Conservation (phyloP, 2,113 vertebrate genomes). For the Rissa tridactyla region DNA sequence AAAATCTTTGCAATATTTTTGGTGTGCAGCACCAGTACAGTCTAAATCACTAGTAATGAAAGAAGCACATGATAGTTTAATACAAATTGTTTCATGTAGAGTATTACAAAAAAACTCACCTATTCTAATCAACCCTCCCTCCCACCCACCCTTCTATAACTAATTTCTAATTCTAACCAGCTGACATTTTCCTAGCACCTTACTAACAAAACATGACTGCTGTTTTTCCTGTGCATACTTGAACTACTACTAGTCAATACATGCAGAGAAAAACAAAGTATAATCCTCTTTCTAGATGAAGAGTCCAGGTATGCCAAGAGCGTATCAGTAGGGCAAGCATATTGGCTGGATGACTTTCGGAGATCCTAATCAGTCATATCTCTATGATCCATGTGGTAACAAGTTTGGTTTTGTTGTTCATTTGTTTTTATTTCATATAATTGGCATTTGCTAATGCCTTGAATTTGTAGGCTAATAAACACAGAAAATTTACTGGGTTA, state of each 20-base stretch:
- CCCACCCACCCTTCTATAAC: slow-evolving; percentile 20
- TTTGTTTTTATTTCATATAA: slow-evolving; percentile 1
- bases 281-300: neutral
- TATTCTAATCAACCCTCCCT: slow-evolving; percentile 14
- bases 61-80: slow-evolving; percentile 13
- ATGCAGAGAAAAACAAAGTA: slow-evolving; percentile 35
- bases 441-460: neutral
- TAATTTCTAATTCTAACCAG: slow-evolving; percentile 53
- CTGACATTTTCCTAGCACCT: slow-evolving; percentile 41
- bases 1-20: slow-evolving; percentile 48
- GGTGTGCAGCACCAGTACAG: slow-evolving; percentile 43
- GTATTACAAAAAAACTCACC: slow-evolving; percentile 7
- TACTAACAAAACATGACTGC: slow-evolving; percentile 37
- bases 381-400: neutral
- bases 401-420: neutral
- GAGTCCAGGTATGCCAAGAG: slow-evolving; percentile 11
- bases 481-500: slow-evolving; percentile 3
- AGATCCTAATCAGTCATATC: neutral
- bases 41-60: slow-evolving; percentile 23
- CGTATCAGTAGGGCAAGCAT: neutral
- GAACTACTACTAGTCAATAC: slow-evolving; percentile 41
- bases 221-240: slow-evolving; percentile 40
- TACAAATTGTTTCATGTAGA: slow-evolving; percentile 20
- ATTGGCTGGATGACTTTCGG: neutral
- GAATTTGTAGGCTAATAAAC: slow-evolving; percentile 4